These are phyloP conservation scores for Pseudomyrmex flavicornis DNA, from an alignment of 1,140 invertebrate genomes.

Conservation along the genomic window DNA sequence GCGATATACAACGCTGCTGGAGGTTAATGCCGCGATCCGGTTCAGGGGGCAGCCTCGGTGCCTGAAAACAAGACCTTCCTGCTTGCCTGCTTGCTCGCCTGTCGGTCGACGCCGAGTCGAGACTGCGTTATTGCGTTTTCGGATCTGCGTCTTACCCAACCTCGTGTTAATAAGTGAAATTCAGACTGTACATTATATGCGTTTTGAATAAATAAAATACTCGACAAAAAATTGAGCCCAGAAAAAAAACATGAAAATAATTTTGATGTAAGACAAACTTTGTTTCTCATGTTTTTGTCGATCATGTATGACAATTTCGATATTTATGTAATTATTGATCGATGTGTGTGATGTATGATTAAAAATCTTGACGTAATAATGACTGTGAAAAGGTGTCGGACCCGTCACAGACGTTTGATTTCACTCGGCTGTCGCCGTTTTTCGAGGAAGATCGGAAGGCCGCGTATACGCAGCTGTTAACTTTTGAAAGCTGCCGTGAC, in stretches of 20 bases:
- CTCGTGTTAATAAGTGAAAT: conserved; percentile 3
- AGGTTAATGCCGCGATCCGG: conserved; percentile 82
- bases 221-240: neutral
- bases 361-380: neutral
- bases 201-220: too few species aligned
- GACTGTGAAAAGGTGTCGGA: neutral
- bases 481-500: conserved; percentile 19
- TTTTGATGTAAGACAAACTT: too few species aligned
- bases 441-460: conserved; percentile 1
- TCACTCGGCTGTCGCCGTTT: neutral
- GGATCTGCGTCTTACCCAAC: neutral
- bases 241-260: neutral
- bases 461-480: conserved; percentile 22
- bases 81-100: conserved; percentile 41
- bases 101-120: conserved; percentile 1
- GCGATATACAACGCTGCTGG: conserved; percentile 73
- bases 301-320: too few species aligned
- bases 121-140: conserved; percentile 26
- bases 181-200: neutral
- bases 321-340: too few species aligned
- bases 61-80: conserved; percentile 77
- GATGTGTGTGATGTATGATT: too few species aligned
- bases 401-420: neutral
- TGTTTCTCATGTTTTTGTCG: too few species aligned
- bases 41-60: conserved; percentile 79